Base-by-base conservation (phyloP, 2,113 vertebrate species). In the Myotis davidii region DNA sequence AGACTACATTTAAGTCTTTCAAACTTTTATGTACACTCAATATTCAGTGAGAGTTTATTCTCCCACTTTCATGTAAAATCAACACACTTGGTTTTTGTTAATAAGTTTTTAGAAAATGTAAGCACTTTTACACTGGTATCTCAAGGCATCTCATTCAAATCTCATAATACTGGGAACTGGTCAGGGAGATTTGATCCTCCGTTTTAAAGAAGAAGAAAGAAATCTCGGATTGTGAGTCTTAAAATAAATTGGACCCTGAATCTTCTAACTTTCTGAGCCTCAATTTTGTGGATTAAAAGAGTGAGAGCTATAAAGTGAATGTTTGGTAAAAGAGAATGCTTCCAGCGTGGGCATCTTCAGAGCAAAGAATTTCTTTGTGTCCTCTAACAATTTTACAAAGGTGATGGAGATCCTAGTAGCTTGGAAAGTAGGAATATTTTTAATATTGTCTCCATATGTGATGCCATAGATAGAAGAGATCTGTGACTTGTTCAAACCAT, bases 181-280 rank as follows among this genome's bases (percentile, higher is more conserved):
- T 77, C 12, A 14, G 21, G 0, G 3, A 85, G 6, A 16, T 69
- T 2, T 52, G 20, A 88, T 79, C 29, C 21, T 83, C 39, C 16
- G 21, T 87, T 94, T 90, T 59, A 72, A 91, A 45, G 20, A 85
- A 16, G 9, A 77, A 85, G 37, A 94, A 85, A 37, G 18, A 85
- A 65, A 61, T 78, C 16, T 54, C 69, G 14, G 25, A 23, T 86
- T 54, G 18, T 67, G 13, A 1, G 12, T 91, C n/a, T 45, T 79
- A 6, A 86, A 93, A 88, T 69, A 50, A 29, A 73, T 1, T 59
- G 20, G 45, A 52, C 7, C 37, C 6, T 27, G 27, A 76, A 9
- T n/a, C 10, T 86, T 82, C 9, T 78, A 73, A 79, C 0, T 88
- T 20, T 3, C 16, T 34, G 6, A 93, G 7, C 13, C 18, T 83